Base-by-base conservation (phyloP, 2,888 invertebrate genomes). In the Ichneumon xanthorius region DNA sequence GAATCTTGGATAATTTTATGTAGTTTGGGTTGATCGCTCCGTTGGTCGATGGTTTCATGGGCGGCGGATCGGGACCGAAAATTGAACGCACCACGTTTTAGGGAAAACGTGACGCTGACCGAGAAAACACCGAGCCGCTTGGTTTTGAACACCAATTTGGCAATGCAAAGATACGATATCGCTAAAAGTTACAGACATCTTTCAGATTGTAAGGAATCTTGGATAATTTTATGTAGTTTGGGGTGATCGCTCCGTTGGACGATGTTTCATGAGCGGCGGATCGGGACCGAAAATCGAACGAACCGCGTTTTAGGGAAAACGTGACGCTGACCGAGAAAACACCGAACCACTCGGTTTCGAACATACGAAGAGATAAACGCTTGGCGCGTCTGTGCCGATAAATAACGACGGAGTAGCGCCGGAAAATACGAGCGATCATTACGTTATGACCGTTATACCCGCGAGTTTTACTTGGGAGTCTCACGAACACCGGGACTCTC, bases 351-450 rank as follows among this genome's bases (percentile, higher is more conserved):
- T 53, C 67, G 19, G 50, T 16, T 61, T 67, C 48, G 63, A 68
- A 26, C 70, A 30, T 65, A 16, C 50, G 71, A 40, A 71, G 53
- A 71, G 65, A 76, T 50, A 77, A 55, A 65, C 22, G 76, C 40
- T 48, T 55, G 67, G 72, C 67, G 19, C 26, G 2, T 19, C 63
- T 65, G 81, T 73, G 68, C 82, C 87, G 84, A 89, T 88, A 89
- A 88, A 89, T 89, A 88, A 88, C 86, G 85, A 72, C 85, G 79
- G 79, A 87, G 84, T 65, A 65, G 67, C 30, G 48, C 53, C 71
- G 61, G 86, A 80, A 87, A 87, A 88, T 89, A 89, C 89, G 88
- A 88, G 87, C 85, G 88, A 89, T 89, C 89, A 87, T 89, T 89
- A 89, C 88, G 82, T 88, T 88, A 87, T 89, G 89, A 89, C 84